Conservation (phyloP, 2,113 vertebrate genomes). For the Eudyptes chrysolophus region DNA sequence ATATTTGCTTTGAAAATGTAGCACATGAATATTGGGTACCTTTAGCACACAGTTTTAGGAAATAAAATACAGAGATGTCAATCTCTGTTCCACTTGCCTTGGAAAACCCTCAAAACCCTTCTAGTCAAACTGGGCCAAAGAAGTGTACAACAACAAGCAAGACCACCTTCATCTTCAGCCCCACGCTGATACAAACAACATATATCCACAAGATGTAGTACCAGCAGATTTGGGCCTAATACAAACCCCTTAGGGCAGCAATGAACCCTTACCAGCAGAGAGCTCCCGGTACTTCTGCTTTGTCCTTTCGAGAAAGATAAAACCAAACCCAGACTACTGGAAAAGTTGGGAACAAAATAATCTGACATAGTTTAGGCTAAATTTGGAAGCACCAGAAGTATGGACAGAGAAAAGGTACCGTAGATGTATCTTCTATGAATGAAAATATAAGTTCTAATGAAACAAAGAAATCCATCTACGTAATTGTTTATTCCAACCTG, state of each 20-base stretch:
- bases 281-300: neutral
- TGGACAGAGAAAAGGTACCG: neutral
- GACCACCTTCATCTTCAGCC: neutral
- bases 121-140: neutral
- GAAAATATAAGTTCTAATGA: neutral
- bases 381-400: neutral
- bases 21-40: neutral
- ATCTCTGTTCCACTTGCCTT: neutral
- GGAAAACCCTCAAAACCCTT: neutral
- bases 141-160: neutral
- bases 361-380: neutral
- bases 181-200: rapidly evolving
- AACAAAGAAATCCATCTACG: neutral
- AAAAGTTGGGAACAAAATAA: neutral
- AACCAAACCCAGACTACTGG: neutral
- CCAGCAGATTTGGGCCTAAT: neutral
- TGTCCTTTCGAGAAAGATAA: neutral
- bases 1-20: neutral
- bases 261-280: neutral
- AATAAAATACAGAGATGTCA: neutral
- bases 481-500: neutral
- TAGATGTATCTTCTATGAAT: neutral
- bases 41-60: neutral
- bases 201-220: neutral
- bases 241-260: neutral